Conservation (phyloP, 2,888 invertebrate species). For the Volucella inanis region DNA sequence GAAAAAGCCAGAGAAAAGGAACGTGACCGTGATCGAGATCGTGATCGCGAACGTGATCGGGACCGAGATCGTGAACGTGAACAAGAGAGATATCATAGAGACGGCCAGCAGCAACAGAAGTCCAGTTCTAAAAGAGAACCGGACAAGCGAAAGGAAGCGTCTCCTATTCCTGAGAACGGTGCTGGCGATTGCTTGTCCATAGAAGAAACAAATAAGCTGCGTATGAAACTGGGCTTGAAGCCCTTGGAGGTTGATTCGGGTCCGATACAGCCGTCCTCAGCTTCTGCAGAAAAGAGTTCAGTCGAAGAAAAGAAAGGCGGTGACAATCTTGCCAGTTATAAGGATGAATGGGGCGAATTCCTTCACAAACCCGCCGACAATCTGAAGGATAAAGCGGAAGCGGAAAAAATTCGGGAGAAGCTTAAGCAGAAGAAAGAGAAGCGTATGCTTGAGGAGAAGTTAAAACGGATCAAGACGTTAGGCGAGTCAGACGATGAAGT, state of each 20-base stretch:
- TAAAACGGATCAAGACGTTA: conserved; percentile 88
- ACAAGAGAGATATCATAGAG: conserved; percentile 63
- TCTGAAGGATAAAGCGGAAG: conserved; percentile 88
- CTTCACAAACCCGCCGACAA: conserved; percentile 93
- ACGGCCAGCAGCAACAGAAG: conserved; percentile 70
- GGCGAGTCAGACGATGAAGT: conserved; percentile 90
- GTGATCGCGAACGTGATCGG: conserved; percentile 64
- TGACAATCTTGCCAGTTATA: conserved; percentile 79
- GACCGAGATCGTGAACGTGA: conserved; percentile 65
- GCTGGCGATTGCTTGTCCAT: conserved; percentile 87
- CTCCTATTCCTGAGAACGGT: conserved; percentile 82
- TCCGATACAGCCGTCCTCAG: conserved; percentile 76
- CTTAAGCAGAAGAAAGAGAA: conserved; percentile 91
- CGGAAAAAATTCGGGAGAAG: conserved; percentile 92
- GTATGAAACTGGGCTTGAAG: conserved; percentile 96
- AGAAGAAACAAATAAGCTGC: conserved; percentile 93
- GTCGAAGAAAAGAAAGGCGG: conserved; percentile 75
- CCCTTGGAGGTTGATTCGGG: conserved; percentile 89
- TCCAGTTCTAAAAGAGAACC: conserved; percentile 48
- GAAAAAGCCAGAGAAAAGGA: conserved; percentile 64
- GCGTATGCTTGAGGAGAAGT: conserved; percentile 86
- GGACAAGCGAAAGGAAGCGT: conserved; percentile 73
- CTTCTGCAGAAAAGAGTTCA: conserved; percentile 83
- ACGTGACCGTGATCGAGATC: conserved; percentile 67
- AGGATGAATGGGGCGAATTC: conserved; percentile 88